These are phyloP conservation scores for Alligator mississippiensis DNA, from an alignment of 2,113 vertebrate genomes.

Conservation along the genomic window DNA sequence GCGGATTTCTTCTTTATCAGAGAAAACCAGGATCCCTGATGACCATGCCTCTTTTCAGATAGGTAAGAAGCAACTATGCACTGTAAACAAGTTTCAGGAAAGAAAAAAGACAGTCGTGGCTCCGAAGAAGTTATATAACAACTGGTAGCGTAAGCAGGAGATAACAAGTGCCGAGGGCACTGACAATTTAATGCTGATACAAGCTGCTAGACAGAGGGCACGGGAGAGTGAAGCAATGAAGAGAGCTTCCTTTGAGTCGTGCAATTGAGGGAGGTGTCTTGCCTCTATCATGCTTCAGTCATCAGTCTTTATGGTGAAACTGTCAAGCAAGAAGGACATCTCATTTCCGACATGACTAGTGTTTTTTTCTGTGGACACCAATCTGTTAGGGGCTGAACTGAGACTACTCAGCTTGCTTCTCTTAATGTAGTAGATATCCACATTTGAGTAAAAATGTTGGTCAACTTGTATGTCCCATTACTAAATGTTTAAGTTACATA, in stretches of 20 bases:
- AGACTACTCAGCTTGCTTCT: neutral
- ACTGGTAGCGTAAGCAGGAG: neutral
- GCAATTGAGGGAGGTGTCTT: neutral
- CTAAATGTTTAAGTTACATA: neutral
- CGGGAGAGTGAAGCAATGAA: too few species aligned
- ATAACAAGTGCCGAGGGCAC: neutral
- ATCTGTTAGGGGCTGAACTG: neutral
- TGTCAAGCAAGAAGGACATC: neutral
- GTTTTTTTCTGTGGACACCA: neutral
- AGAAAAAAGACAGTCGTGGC: neutral
- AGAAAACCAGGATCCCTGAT: too few species aligned
- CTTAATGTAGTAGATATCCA: neutral
- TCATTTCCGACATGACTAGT: neutral
- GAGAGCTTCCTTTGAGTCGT: rapidly evolving
- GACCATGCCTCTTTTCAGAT: neutral
- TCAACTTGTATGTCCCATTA: neutral
- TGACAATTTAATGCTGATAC: rapidly evolving
- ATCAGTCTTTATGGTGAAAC: neutral
- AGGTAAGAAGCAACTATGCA: neutral
- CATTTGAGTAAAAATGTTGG: neutral
- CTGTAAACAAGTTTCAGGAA: neutral
- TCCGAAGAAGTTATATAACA: neutral
- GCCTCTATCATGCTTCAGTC: neutral
- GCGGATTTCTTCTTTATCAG: too few species aligned
- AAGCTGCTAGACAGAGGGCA: rapidly evolving